Conservation (phyloP, 2,797 vertebrate genomes). For the Cynodonichthys magdalenae region DNA sequence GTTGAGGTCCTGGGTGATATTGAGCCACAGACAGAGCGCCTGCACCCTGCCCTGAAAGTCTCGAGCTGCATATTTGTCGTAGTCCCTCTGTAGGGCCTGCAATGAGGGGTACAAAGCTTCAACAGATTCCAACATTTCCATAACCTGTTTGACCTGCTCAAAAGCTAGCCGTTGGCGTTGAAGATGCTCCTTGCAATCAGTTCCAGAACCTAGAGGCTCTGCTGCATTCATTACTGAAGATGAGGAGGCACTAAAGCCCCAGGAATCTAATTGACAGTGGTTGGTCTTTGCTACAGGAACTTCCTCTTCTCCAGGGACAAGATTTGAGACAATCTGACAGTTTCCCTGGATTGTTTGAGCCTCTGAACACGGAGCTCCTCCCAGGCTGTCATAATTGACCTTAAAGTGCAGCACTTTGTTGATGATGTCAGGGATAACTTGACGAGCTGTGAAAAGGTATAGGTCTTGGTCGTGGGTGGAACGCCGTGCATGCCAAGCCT, state of each 20-base stretch:
- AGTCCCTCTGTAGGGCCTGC: conserved; percentile 96
- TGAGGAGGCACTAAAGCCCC: conserved; percentile 72
- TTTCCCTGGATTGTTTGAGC: conserved; percentile 33
- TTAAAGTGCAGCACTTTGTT: conserved; percentile 96
- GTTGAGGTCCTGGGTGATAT: conserved; percentile 98
- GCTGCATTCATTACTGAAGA: conserved; percentile 70
- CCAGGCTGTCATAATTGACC: conserved; percentile 90
- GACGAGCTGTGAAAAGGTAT: conserved; percentile 93
- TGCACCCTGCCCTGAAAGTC: conserved; percentile 99
- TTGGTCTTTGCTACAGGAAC: conserved; percentile 78
- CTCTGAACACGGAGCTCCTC: conserved; percentile 42
- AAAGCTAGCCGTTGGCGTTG: conserved; percentile 93
- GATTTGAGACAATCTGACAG: conserved; percentile 33
- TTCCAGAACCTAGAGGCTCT: conserved; percentile 75
- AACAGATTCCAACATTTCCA: conserved; percentile 95
- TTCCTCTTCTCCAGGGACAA: conserved; percentile 50
- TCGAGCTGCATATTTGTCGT: conserved; percentile 94
- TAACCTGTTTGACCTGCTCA: conserved; percentile 96
- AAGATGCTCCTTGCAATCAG: conserved; percentile 89
- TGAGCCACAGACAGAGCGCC: conserved; percentile 98
- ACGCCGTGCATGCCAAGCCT: conserved; percentile 97
- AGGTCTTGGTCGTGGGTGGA: conserved; percentile 94
- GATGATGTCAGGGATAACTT: conserved; percentile 97
- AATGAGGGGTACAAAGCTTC: conserved; percentile 97
- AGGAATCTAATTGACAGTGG: conserved; percentile 74